Evolutionary conservation across 2,113 vertebrate genomes (phyloP), one percentile per base, ranked within the genome.

Genomic region (Athene cunicularia): DNA sequence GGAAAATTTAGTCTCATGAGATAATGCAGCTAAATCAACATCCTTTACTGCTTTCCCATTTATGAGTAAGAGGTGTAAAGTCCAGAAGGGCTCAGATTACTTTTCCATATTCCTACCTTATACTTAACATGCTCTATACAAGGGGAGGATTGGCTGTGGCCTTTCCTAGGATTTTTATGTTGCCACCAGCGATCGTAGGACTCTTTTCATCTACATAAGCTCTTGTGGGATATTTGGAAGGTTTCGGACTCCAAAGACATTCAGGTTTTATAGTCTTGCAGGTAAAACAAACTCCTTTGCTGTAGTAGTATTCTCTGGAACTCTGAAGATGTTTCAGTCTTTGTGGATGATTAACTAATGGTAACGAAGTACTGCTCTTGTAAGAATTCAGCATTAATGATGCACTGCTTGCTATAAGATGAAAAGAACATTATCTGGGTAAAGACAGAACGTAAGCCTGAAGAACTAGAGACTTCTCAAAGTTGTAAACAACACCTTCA

Each of bases 41-140:
- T 55, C 71, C 77, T 95, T 90, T 92, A 84, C 80, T 88, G 67
- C 50, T 47, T 76, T 94, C 76, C 86, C 45, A 67, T 95, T 80
- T 95, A 90, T 96, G 91, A 67, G 74, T 66, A 66, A 84, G 41
- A 93, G 71, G 98, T 95, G 62, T 97, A 98, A 98, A 98, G 98
- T 98, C 93, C 97, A 94, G 80, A 80, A 96, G 94, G 86, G 93
- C 96, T 97, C 86, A 39, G 71, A 92, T 97, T 98, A 91, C 96
- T 94, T 71, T 95, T 83, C 52, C 30, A 84, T 66, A 50, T 22
- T 35, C 41, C 19, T 22, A 30, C 59, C 88, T 80, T 70, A 32
- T 4, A 12, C 75, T 86, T 84, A 74, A 71, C 35, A 32, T 68
- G 43, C 45, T 75, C 30, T 11, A 0, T 9, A 39, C 17, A 11